Conservation (phyloP, 35 echinoderm and acorn worm genomes). For the Chiridota heheva region DNA sequence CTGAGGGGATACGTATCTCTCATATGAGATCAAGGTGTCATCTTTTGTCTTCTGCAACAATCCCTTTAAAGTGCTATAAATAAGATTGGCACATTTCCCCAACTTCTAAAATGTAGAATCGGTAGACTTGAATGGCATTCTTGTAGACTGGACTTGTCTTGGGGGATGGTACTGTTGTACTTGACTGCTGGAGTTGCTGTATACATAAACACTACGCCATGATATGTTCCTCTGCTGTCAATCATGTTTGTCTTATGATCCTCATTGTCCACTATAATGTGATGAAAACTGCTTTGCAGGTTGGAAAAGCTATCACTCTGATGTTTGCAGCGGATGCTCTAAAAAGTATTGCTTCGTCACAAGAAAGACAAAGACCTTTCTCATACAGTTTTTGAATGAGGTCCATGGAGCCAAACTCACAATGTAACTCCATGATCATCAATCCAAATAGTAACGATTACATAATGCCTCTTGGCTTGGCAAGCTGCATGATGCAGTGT, state of each 20-base stretch:
- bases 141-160: neutral
- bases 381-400: neutral
- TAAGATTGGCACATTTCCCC: neutral
- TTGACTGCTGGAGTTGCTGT: slow-evolving; percentile 15
- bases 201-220: slow-evolving; percentile 18
- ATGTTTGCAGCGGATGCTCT: neutral
- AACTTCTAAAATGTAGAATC: too few species aligned
- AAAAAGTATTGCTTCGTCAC: neutral
- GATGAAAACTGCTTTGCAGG: neutral
- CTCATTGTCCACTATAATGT: slow-evolving; percentile 23
- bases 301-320: neutral
- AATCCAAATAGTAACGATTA: neutral
- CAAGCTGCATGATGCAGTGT: slow-evolving; percentile 17
- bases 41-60: neutral
- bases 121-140: neutral
- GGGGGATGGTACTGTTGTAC: neutral
- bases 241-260: slow-evolving; percentile 37
- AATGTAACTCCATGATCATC: slow-evolving; percentile 7
- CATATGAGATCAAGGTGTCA: slow-evolving; percentile 10
- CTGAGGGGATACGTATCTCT: neutral
- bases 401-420: slow-evolving; percentile 4
- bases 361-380: neutral
- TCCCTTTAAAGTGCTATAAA: neutral
- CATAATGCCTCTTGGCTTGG: slow-evolving; percentile 17
- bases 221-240: slow-evolving; percentile 10